These are phyloP conservation scores for Steinernema khuongi DNA, from an alignment of 1,140 invertebrate genomes.

Conservation along the genomic window DNA sequence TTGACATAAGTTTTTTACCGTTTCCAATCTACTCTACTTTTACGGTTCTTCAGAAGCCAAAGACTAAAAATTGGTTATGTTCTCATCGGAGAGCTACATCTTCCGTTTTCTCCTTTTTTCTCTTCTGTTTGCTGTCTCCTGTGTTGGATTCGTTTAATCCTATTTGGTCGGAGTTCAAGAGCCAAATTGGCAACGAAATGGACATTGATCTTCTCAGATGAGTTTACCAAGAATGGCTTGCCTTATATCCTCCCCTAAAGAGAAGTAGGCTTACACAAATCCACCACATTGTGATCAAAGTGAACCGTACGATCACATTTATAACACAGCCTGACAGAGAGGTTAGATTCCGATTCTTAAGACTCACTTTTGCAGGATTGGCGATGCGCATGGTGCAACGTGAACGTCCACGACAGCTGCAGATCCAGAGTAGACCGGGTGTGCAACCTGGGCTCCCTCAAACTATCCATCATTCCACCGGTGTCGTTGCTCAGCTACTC, in stretches of 20 bases:
- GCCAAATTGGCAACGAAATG: constrained; percentile 14
- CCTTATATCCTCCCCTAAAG: too few relatives aligned
- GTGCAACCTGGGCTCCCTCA: constrained; percentile 70
- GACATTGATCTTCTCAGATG: neutral
- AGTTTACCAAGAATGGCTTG: too few relatives aligned
- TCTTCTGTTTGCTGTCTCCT: constrained; percentile 1
- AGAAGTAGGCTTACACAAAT: too few relatives aligned
- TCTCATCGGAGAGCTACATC: too few relatives aligned
- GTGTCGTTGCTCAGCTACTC: constrained; percentile 67
- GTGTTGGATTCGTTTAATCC: constrained; percentile 21
- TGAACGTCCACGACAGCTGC: constrained; percentile 35
- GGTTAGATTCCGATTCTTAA: too few relatives aligned
- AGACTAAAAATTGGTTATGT: too few relatives aligned
- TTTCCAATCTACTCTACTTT: too few relatives aligned
- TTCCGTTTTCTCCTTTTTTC: constrained; percentile 24
- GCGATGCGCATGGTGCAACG: constrained; percentile 82
- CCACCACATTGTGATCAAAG: too few relatives aligned
- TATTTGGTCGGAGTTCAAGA: constrained; percentile 13
- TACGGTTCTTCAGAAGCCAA: too few relatives aligned
- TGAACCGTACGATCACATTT: too few relatives aligned
- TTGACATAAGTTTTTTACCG: too few relatives aligned
- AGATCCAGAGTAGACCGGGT: constrained; percentile 10
- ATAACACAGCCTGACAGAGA: too few relatives aligned
- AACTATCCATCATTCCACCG: constrained; percentile 84
- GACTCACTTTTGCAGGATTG: constrained; percentile 67